A percentile compares a stretch with the other conserved stretches of the same genome.
Evolutionary conservation across 2,113 vertebrate genomes (phyloP).

Genomic region (Cephalopholis sonnerati): DNA sequence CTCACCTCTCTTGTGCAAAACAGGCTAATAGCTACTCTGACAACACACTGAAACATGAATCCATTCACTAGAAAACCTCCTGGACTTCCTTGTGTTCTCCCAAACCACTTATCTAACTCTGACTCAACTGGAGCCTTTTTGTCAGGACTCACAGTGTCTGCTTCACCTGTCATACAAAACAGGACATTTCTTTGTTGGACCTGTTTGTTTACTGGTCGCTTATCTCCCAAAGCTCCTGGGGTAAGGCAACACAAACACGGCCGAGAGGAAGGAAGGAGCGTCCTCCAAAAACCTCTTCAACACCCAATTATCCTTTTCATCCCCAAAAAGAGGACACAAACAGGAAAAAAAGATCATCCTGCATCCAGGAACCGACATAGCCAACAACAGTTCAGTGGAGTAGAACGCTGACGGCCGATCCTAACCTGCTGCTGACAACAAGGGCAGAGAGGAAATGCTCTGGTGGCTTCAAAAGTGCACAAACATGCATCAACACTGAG

Average conservation of each 20-base stretch:
- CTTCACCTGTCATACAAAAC: constrained; percentile 58
- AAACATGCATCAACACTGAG: constrained; percentile 20
- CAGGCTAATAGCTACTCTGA: constrained; percentile 40
- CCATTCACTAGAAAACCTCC: constrained; percentile 50
- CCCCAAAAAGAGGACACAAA: constrained; percentile 51
- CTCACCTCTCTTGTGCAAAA: constrained; percentile 45
- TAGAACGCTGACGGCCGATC: constrained; percentile 62
- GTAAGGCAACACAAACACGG: constrained; percentile 59
- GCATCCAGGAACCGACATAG: constrained; percentile 47
- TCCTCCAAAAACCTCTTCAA: constrained; percentile 56
- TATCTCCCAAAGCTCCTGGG: constrained; percentile 63
- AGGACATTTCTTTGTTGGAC: constrained; percentile 60
- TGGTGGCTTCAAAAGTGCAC: neutral
- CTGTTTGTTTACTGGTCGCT: constrained; percentile 72
- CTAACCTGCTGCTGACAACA: constrained; percentile 30
- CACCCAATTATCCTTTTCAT: constrained; percentile 62
- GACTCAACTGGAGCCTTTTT: constrained; percentile 42
- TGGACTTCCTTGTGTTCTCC: constrained; percentile 39
- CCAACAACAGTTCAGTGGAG: constrained; percentile 40
- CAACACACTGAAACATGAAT: constrained; percentile 65
- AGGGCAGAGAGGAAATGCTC: constrained; percentile 40
- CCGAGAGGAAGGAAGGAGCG: constrained; percentile 55
- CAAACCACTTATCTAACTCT: constrained; percentile 39
- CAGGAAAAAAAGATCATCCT: constrained; percentile 51
- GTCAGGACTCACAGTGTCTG: constrained; percentile 20